These are phyloP conservation scores for Eupithecia tripunctaria DNA, from an alignment of 2,888 invertebrate genomes.

Conservation along the genomic window DNA sequence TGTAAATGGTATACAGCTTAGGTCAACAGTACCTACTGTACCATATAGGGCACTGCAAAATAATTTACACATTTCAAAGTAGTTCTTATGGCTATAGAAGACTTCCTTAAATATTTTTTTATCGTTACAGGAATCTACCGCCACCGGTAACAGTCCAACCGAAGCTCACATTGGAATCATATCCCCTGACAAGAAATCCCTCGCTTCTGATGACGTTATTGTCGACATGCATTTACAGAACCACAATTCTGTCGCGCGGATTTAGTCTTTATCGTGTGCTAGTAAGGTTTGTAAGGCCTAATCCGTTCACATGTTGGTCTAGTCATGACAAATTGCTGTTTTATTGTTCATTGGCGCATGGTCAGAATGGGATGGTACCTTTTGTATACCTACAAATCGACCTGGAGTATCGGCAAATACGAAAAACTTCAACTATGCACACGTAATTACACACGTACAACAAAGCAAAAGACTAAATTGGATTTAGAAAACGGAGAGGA, in stretches of 20 bases:
- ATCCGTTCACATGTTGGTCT: background rate
- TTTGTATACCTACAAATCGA: background rate
- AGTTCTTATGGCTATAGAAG: no score
- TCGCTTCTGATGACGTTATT: conserved; percentile 83
- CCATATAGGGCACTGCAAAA: no score
- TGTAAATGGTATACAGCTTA: no score
- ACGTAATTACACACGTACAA: no score
- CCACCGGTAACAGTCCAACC: conserved; percentile 80
- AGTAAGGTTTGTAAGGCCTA: conserved; percentile 14
- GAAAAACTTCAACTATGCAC: background rate
- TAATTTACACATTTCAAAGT: no score
- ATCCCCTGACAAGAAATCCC: conserved; percentile 77
- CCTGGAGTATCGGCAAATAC: background rate
- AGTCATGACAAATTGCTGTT: background rate
- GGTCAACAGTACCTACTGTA: no score
- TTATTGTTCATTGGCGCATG: background rate
- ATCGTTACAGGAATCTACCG: conserved; percentile 55
- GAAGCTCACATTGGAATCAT: conserved; percentile 68
- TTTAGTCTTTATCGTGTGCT: conserved; percentile 52
- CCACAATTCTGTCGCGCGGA: conserved; percentile 55
- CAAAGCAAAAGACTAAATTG: no score
- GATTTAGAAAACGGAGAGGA: no score
- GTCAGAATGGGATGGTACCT: background rate
- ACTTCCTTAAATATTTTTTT: background rate
- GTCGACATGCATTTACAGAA: conserved; percentile 84